These are phyloP conservation scores for Macaria notata DNA, from an alignment of 2,888 invertebrate species.

Conservation along the genomic window DNA sequence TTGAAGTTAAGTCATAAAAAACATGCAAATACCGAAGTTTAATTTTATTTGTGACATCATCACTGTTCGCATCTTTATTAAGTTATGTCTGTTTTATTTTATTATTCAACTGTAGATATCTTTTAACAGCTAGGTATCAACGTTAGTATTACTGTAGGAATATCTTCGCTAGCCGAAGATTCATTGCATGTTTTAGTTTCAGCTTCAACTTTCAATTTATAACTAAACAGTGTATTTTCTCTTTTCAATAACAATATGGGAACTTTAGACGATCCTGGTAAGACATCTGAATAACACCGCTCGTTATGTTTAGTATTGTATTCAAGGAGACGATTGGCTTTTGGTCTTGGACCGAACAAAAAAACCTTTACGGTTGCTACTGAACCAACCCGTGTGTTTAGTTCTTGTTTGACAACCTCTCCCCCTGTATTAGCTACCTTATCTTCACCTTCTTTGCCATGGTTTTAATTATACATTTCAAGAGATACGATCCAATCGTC, in stretches of 20 bases:
- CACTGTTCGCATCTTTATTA: no score
- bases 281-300: slow-evolving; percentile 54
- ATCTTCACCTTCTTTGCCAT: slow-evolving; percentile 35
- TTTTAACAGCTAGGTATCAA: background rate
- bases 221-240: slow-evolving; percentile 67
- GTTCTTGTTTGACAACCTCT: slow-evolving; percentile 29
- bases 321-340: slow-evolving; percentile 45
- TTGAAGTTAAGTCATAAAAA: no score
- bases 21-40: no score
- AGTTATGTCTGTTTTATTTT: no score
- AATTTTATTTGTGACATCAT: no score
- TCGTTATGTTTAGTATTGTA: slow-evolving; percentile 47
- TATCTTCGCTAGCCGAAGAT: slow-evolving; percentile 24
- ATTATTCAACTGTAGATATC: no score
- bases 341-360: slow-evolving; percentile 29
- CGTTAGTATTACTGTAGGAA: slow-evolving; percentile 1
- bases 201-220: slow-evolving; percentile 30
- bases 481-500: slow-evolving; percentile 1
- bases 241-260: slow-evolving; percentile 76
- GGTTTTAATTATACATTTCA: slow-evolving; percentile 32
- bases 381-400: slow-evolving; percentile 47
- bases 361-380: slow-evolving; percentile 42
- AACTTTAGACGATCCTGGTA: slow-evolving; percentile 78
- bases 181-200: slow-evolving; percentile 23
- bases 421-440: slow-evolving; percentile 31